phyloP scores from a whole-genome alignment of 2,113 vertebrate species.

The Lipophrys pholis region DNA sequence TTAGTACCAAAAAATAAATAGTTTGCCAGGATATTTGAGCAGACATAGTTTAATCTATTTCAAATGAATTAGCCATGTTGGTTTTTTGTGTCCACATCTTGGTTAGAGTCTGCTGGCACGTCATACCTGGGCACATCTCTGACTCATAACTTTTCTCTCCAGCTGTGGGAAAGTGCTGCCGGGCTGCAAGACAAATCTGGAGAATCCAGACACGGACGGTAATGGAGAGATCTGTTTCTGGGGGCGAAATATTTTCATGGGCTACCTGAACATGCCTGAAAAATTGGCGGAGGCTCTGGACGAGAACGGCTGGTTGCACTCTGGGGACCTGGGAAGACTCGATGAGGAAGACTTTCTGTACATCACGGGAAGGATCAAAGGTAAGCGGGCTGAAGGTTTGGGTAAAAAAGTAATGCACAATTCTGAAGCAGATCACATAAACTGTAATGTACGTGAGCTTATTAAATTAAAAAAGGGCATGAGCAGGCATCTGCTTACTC shows the following conservation, averaged over 20 bases:
- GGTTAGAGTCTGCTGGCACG: too few relatives aligned
- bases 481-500: too few relatives aligned
- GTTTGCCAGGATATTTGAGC: too few relatives aligned
- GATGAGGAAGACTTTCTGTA: conserved; percentile 76
- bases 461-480: too few relatives aligned
- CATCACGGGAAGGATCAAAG: conserved; percentile 87
- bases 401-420: background rate
- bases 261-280: conserved; percentile 83
- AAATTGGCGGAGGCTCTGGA: conserved; percentile 82
- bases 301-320: conserved; percentile 83
- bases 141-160: conserved; percentile 8
- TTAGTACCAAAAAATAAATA: too few relatives aligned
- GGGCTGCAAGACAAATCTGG: conserved; percentile 80
- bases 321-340: conserved; percentile 82
- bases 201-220: conserved; percentile 76
- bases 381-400: conserved; percentile 50
- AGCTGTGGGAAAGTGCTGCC: conserved; percentile 82
- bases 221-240: conserved; percentile 86
- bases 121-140: background rate
- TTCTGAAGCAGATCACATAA: too few relatives aligned
- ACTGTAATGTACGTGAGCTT: too few relatives aligned
- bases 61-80: too few relatives aligned
- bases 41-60: too few relatives aligned
- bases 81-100: too few relatives aligned
- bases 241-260: conserved; percentile 87